phyloP scores from a whole-genome alignment of 2,888 invertebrate species.

The Drosophila fulvimacula region DNA sequence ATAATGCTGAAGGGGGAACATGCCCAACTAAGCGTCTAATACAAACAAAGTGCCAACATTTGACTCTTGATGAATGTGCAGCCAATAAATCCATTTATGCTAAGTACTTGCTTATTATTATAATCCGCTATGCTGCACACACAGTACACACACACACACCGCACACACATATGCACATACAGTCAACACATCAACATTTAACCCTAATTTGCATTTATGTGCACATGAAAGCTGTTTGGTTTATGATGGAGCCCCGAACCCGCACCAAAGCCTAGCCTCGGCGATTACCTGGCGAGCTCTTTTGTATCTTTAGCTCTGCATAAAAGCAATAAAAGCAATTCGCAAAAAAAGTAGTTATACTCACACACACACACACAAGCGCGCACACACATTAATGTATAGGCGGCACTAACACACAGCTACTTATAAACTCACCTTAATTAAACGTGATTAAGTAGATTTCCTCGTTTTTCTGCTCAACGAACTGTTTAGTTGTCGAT shows the following conservation, averaged over 20 bases:
- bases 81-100: conserved; percentile 76
- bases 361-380: conserved; percentile 34
- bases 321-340: conserved; percentile 73
- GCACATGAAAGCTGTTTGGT: conserved; percentile 59
- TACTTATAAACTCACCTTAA: conserved; percentile 81
- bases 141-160: conserved; percentile 4
- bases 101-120: conserved; percentile 79
- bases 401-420: conserved; percentile 40
- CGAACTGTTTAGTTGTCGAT: conserved; percentile 77
- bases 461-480: conserved; percentile 78
- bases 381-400: conserved; percentile 11
- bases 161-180: conserved; percentile 17
- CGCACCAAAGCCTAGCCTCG: conserved; percentile 12
- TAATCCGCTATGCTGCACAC: conserved; percentile 60
- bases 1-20: conserved; percentile 5
- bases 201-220: conserved; percentile 81
- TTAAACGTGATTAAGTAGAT: conserved; percentile 82
- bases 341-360: conserved; percentile 56
- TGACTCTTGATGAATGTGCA: conserved; percentile 76
- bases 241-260: conserved; percentile 35
- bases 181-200: conserved; percentile 66
- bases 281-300: conserved; percentile 71
- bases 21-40: conserved; percentile 54
- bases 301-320: conserved; percentile 65
- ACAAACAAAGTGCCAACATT: conserved; percentile 62